Evolutionary conservation across 2,797 vertebrate species (phyloP), one percentile per base, ranked within the genome.

Genomic region (Fistularia tabacaria): DNA sequence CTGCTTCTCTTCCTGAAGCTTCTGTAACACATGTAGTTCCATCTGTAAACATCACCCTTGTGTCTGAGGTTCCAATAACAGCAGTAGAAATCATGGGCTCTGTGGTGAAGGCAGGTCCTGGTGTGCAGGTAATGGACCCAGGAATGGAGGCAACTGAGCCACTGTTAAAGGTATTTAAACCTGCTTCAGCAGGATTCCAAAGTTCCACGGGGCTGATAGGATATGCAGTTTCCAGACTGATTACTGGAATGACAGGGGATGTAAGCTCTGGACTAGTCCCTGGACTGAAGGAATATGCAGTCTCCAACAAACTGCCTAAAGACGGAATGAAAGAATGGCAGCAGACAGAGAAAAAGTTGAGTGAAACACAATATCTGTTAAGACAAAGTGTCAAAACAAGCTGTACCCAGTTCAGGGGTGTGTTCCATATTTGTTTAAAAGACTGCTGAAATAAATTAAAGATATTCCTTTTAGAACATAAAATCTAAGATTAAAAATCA

Each of bases 291-390:
- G 76, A 74, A 76, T 73, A 79, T 7, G 73, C 77, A 52, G 79
- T 74, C 39, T 88, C 88, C 65, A 87, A 51, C 46, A 87, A 48
- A 62, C 87, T 90, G 49, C 84, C 88, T 90, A 45, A 10, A 69
- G 56, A 42, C 13, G 6, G 6, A 39, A 44, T 71, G 12, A 59
- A 38, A 53, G 60, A n/a, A 57, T 11, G 52, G 12, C 7, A 10
- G 1, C 44, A 49, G 64, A 52, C 11, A 66, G 13, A 51, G 10
- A 42, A 11, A 42, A 42, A 42, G 10, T 42, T 10, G 5, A 7
- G 43, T 13, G 7, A 45, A 6, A 42, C 6, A 10, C 9, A 42
- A 11, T 6, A 10, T 42, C 10, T 10, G 41, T 11, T 25, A 2
- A 25, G 25, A 42, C 41, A 42, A 57, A 6, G 3, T 43, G 14